phyloP scores from a whole-genome alignment of 2,797 vertebrate species.

The Clarias platycephalus region DNA sequence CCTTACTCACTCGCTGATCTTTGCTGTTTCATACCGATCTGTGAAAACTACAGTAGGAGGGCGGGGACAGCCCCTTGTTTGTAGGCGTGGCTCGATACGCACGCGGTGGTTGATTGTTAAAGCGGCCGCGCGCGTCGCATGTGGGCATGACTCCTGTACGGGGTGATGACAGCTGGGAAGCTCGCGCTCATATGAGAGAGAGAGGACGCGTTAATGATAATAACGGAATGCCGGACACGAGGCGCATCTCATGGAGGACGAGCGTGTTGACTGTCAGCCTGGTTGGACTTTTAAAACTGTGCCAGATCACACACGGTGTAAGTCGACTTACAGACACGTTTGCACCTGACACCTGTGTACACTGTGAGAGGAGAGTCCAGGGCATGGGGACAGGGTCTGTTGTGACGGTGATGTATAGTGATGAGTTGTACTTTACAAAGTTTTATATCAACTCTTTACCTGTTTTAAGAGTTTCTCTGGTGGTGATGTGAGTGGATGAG shows the following conservation, averaged over 20 bases:
- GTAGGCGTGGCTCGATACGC: conserved; percentile 52
- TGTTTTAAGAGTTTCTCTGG: not conserved
- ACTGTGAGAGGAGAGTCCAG: not conserved
- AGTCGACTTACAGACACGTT: not conserved
- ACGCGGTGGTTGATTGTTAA: conserved; percentile 16
- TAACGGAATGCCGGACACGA: conserved; percentile 27
- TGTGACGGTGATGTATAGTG: not conserved
- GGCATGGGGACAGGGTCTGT: not conserved
- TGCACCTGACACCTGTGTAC: not conserved
- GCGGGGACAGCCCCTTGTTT: conserved; percentile 52
- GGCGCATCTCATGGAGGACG: conserved; percentile 33
- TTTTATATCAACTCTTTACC: not conserved
- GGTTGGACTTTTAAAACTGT: conserved; percentile 47
- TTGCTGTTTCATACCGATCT: not conserved
- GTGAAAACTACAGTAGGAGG: conserved; percentile 63
- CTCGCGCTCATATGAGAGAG: not conserved
- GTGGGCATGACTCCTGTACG: not conserved
- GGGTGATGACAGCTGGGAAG: conserved; percentile 30
- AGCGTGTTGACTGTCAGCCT: conserved; percentile 38
- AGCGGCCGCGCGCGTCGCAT: conserved; percentile 38
- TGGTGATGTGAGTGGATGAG: not conserved
- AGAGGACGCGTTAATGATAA: not conserved
- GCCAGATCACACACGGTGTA: conserved; percentile 43
- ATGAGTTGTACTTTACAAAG: not conserved
- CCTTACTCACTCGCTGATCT: not conserved